Conservation (phyloP, 2,113 vertebrate genomes). For the Pygoscelis antarcticus region DNA sequence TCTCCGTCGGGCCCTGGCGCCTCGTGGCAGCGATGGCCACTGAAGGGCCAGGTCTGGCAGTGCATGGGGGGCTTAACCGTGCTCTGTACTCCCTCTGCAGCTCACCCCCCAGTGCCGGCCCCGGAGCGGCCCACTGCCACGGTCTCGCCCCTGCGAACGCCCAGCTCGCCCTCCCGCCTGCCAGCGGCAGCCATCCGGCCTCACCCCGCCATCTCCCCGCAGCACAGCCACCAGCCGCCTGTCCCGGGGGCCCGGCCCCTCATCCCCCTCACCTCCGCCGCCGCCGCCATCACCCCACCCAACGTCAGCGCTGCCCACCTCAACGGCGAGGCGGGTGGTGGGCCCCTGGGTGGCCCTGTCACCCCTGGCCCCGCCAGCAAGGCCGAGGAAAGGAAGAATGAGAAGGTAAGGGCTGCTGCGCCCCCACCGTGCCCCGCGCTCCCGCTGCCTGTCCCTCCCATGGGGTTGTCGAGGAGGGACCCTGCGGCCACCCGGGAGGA, state of each 20-base stretch:
- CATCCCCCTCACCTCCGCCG: constrained; percentile 85
- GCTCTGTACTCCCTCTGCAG: constrained; percentile 41
- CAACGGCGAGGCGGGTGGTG: constrained; percentile 74
- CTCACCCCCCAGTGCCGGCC: constrained; percentile 81
- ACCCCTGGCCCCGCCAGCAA: constrained; percentile 77
- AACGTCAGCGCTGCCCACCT: constrained; percentile 86
- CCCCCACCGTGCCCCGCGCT: fast-evolving
- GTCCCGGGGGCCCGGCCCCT: constrained; percentile 74
- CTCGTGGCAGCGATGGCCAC: fast-evolving
- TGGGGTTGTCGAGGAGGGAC: background rate
- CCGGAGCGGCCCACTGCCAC: constrained; percentile 86
- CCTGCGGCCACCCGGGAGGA: fast-evolving
- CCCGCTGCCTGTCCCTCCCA: background rate
- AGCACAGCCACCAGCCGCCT: constrained; percentile 77
- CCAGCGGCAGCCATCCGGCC: constrained; percentile 79
- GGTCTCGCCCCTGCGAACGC: constrained; percentile 85
- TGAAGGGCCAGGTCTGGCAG: background rate
- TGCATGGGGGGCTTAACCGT: background rate
- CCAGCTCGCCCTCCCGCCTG: constrained; percentile 88
- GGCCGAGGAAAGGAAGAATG: constrained; percentile 84
- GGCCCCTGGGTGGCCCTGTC: constrained; percentile 62
- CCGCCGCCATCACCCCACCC: constrained; percentile 86
- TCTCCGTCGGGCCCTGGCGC: background rate
- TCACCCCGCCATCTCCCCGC: constrained; percentile 82
- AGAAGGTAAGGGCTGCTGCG: constrained; percentile 81